These are phyloP conservation scores for Smithornis capensis DNA, from an alignment of 2,113 vertebrate species.

Conservation along the genomic window DNA sequence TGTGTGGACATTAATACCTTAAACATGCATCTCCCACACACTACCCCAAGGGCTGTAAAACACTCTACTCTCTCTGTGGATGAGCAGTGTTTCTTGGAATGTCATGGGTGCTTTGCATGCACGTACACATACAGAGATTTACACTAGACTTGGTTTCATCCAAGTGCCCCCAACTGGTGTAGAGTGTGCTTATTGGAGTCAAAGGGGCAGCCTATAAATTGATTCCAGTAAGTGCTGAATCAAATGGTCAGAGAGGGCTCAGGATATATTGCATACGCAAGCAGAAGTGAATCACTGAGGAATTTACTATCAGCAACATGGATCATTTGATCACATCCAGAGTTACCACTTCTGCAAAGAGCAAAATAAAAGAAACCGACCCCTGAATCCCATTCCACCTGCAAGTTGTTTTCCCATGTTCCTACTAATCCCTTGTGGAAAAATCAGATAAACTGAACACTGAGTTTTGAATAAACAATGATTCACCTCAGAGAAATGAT, in stretches of 20 bases:
- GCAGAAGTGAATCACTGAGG: not conserved
- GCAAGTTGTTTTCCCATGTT: not conserved
- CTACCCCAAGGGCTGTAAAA: not conserved
- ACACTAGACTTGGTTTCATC: not conserved
- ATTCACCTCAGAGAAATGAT: not conserved
- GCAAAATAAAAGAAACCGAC: not conserved
- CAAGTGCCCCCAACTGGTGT: not conserved
- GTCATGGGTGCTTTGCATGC: rapidly evolving
- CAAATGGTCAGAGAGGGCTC: not conserved
- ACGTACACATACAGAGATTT: rapidly evolving
- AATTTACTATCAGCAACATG: not conserved
- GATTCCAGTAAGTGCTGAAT: not conserved
- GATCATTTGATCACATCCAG: not conserved
- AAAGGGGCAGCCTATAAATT: conserved; percentile 8
- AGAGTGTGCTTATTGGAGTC: not conserved
- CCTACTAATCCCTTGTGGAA: not conserved
- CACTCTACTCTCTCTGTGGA: not conserved
- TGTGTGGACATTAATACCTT: not conserved
- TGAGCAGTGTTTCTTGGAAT: not conserved
- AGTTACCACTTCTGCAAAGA: not conserved
- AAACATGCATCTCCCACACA: not conserved
- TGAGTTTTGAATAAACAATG: not conserved
- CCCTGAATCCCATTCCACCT: not conserved
- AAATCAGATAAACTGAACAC: not conserved
- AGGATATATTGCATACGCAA: not conserved